phyloP scores from a whole-genome alignment of 2,113 vertebrate genomes.

The Corapipo altera region DNA sequence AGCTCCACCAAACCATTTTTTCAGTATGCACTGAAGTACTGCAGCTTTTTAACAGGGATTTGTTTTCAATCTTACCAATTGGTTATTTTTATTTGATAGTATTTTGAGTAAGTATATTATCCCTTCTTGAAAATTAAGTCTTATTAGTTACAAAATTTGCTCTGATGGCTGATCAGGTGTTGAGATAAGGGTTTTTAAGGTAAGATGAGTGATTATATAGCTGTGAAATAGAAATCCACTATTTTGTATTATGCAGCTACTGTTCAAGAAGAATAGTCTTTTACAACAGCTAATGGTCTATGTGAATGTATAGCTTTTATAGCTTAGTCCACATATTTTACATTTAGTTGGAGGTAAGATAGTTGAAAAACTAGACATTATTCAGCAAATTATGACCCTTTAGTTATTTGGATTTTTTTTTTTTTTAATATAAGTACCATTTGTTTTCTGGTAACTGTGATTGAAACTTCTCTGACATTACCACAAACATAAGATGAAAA shows the following conservation, averaged over 20 bases:
- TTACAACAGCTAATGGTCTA: background rate
- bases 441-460: background rate
- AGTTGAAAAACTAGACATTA: background rate
- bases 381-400: background rate
- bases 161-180: background rate
- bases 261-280: background rate
- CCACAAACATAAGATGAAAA: background rate
- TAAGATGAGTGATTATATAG: background rate
- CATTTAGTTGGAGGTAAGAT: background rate
- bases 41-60: background rate
- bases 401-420: background rate
- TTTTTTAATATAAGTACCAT: background rate
- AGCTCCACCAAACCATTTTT: background rate
- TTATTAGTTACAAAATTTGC: background rate
- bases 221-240: conserved; percentile 16
- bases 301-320: background rate
- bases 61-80: background rate
- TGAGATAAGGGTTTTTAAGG: background rate
- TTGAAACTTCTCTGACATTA: background rate
- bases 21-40: background rate
- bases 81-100: background rate
- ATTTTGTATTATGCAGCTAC: background rate
- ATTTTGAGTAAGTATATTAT: conserved; percentile 8
- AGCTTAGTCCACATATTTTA: background rate
- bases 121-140: background rate